Base-by-base conservation (phyloP, 2,113 vertebrate species). In the Gasterosteus nipponicus region DNA sequence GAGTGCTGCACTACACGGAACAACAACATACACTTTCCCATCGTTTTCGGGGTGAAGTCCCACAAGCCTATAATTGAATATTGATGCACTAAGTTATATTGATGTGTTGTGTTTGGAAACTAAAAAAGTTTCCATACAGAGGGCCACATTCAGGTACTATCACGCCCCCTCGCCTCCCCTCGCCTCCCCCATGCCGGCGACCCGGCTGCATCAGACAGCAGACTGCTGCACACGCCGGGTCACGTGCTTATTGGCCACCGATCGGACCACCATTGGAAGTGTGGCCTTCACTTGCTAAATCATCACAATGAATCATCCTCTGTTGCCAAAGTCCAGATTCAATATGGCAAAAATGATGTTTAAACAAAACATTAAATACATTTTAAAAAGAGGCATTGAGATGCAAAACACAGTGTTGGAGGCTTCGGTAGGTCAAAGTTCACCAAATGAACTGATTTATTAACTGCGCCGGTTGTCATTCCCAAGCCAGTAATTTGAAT, bases 111-210 rank as follows among this genome's bases (percentile, higher is more conserved):
- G 56, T 67, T 68, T 73, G 69, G 74, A 84, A 80, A 73, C 51
- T 54, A 80, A 78, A 54, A 69, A 83, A 87, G 47, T 72, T 86
- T 82, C 82, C 84, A 69, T 38, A 82, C 51, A 57, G 31, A 14
- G 0, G n/a, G 2, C 44, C 19, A 33, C 46, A 70, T 18, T 58
- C 1, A 4, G 56, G 7, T 7, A 41, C 18, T 58, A 35, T 5
- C 35, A 5, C 0, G 35, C 35, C 35, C 35, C 6, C 35, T 0
- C 35, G 1, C 35, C 35, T 6, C 5, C 35, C 35, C 7, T 38
- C 4, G 6, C 35, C 35, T 38, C 35, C 35, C 35, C 35, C 35
- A 33, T 5, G 33, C 1, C 33, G 35, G 19, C 62, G 31, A 39
- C 39, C 3, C 3, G 14, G 46, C 41, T 12, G 31, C n/a, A 67